These are phyloP conservation scores for Arbacia lixula DNA, from an alignment of 53 echinoderm and acorn worm species.

Conservation along the genomic window DNA sequence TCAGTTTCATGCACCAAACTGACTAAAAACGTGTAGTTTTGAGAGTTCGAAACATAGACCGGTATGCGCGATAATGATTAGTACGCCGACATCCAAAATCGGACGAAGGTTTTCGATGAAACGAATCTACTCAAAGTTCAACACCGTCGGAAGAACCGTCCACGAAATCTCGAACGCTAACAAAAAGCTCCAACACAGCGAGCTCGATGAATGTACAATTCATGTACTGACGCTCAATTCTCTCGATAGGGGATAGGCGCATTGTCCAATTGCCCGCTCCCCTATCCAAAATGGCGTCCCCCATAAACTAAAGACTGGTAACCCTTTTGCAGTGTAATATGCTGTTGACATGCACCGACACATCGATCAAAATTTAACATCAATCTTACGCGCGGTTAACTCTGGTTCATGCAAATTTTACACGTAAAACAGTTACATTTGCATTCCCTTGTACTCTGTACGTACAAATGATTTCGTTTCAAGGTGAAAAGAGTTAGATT, in stretches of 20 bases:
- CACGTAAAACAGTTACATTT: slow-evolving; percentile 40
- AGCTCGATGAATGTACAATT: slow-evolving; percentile 51
- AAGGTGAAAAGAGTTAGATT: neutral
- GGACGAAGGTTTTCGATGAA: slow-evolving; percentile 96
- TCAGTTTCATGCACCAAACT: slow-evolving; percentile 64
- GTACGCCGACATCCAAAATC: slow-evolving; percentile 92
- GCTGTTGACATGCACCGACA: neutral
- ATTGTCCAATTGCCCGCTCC: slow-evolving; percentile 36
- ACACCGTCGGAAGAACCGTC: slow-evolving; percentile 59
- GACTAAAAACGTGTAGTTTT: slow-evolving; percentile 65
- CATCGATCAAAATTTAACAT: neutral
- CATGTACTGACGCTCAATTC: slow-evolving; percentile 43
- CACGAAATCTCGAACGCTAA: slow-evolving; percentile 61
- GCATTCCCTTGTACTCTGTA: neutral
- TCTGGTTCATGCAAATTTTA: slow-evolving; percentile 36
- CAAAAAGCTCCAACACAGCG: slow-evolving; percentile 47
- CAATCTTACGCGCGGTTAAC: slow-evolving; percentile 44
- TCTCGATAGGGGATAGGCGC: slow-evolving; percentile 25
- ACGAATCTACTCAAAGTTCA: slow-evolving; percentile 93
- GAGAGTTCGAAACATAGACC: slow-evolving; percentile 60
- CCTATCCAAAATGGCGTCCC: slow-evolving; percentile 51
- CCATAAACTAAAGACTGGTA: slow-evolving; percentile 55
- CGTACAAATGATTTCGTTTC: neutral
- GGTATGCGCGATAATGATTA: slow-evolving; percentile 77
- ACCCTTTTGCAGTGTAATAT: neutral